These are phyloP conservation scores for Saxidomus purpurata DNA, from an alignment of 1,140 invertebrate genomes.

Conservation along the genomic window DNA sequence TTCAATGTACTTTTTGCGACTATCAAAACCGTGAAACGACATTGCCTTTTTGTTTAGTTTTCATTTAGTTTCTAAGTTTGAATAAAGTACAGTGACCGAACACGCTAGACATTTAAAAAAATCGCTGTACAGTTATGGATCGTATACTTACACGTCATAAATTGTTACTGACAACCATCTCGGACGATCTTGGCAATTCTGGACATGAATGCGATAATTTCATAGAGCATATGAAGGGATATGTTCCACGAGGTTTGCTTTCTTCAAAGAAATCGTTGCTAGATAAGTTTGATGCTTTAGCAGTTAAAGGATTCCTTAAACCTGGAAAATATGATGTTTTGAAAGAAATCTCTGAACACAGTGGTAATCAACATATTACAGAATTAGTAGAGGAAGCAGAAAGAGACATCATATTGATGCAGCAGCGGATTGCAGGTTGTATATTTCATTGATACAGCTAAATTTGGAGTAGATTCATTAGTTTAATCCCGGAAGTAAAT, in stretches of 20 bases:
- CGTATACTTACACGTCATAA: neutral
- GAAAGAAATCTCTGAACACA: neutral
- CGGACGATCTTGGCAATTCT: neutral
- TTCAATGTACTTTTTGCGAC: too few relatives aligned
- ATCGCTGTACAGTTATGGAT: too few relatives aligned
- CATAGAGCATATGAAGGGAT: neutral
- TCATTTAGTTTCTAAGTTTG: too few relatives aligned
- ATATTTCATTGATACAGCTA: too few relatives aligned
- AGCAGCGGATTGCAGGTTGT: too few relatives aligned
- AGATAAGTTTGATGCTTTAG: neutral
- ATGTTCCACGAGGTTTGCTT: neutral
- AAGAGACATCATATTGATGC: neutral
- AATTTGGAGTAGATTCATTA: too few relatives aligned
- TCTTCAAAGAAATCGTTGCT: neutral
- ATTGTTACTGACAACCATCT: neutral
- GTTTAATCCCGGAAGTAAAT: too few relatives aligned
- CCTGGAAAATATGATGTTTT: slow-evolving; percentile 20
- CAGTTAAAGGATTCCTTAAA: neutral
- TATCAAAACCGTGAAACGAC: too few relatives aligned
- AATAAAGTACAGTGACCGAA: too few relatives aligned
- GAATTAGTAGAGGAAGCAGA: neutral
- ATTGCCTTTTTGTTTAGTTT: too few relatives aligned
- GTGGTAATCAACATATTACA: neutral
- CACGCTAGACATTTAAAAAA: too few relatives aligned
- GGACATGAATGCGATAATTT: neutral